A percentile compares a stretch with the other conserved stretches of the same genome.
Evolutionary conservation across 2,113 vertebrate species (phyloP).

Genomic region (Alces alces): DNA sequence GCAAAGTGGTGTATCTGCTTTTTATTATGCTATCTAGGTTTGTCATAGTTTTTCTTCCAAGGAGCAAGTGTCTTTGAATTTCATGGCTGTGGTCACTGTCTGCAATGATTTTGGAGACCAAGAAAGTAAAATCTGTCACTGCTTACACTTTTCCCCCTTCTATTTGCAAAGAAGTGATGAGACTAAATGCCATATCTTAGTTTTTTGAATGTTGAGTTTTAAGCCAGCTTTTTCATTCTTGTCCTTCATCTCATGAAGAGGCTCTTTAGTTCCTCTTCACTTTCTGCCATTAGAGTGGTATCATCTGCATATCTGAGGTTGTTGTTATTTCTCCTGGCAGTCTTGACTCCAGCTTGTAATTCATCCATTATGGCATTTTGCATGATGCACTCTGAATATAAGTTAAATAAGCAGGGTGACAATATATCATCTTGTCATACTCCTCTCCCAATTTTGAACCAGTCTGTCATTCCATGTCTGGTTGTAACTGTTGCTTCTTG

Average conservation of each 20-base stretch:
- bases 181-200: background rate
- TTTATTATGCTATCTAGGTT: background rate
- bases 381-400: background rate
- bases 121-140: background rate
- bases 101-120: background rate
- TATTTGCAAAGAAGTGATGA: background rate
- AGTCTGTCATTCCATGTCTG: background rate
- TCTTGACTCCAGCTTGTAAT: background rate
- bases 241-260: background rate
- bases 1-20: background rate
- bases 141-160: background rate
- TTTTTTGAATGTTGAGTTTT: background rate
- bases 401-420: background rate
- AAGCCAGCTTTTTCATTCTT: background rate
- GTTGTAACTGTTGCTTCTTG: background rate
- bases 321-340: background rate
- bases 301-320: background rate
- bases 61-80: background rate
- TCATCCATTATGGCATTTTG: background rate
- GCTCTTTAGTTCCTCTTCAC: background rate
- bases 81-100: background rate
- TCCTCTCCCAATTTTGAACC: background rate
- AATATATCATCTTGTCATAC: background rate
- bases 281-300: background rate
- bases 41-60: background rate